Evolutionary conservation across 2,888 invertebrate species (phyloP).

Genomic region (Chrysolina americana): DNA sequence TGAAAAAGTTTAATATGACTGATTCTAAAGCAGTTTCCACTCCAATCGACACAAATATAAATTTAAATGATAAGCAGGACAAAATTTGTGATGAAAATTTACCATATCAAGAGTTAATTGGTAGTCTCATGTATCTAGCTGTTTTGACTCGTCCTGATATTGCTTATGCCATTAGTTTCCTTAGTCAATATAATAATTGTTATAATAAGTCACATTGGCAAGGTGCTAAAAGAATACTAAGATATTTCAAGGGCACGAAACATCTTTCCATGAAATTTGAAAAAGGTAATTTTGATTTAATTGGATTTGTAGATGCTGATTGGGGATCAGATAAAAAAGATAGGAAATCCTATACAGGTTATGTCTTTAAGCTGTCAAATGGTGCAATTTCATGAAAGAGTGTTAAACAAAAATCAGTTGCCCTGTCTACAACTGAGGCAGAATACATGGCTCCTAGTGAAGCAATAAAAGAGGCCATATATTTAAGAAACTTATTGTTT

Average conservation of each 20-base stretch:
- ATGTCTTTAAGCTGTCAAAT: slow-evolving; percentile 19
- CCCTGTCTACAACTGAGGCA: neutral
- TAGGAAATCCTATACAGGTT: slow-evolving; percentile 27
- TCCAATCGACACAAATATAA: slow-evolving; percentile 44
- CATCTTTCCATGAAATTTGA: slow-evolving; percentile 32
- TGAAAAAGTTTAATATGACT: slow-evolving; percentile 30
- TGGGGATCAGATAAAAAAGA: slow-evolving; percentile 27
- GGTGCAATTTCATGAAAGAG: slow-evolving; percentile 21
- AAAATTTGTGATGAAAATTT: slow-evolving; percentile 35
- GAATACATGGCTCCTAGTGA: slow-evolving; percentile 35
- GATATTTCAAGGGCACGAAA: slow-evolving; percentile 52
- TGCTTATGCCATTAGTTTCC: slow-evolving; percentile 25
- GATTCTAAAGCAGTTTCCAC: slow-evolving; percentile 41
- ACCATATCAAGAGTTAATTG: slow-evolving; percentile 46
- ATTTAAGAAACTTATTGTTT: slow-evolving; percentile 39
- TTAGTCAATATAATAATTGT: slow-evolving; percentile 46
- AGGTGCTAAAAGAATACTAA: slow-evolving; percentile 58
- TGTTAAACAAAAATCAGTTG: slow-evolving; percentile 30
- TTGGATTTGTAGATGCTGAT: slow-evolving; percentile 31
- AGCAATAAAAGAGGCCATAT: slow-evolving; percentile 38
- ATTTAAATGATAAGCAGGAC: slow-evolving; percentile 43
- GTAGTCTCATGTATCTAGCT: slow-evolving; percentile 44
- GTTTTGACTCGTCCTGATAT: slow-evolving; percentile 43
- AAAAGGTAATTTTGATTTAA: slow-evolving; percentile 41
- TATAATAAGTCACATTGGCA: slow-evolving; percentile 50